Percentiles rank a stretch among this genome's conserved stretches.
Evolutionary conservation across 2,797 vertebrate species (phyloP).

Genomic region (Alectoris magna): DNA sequence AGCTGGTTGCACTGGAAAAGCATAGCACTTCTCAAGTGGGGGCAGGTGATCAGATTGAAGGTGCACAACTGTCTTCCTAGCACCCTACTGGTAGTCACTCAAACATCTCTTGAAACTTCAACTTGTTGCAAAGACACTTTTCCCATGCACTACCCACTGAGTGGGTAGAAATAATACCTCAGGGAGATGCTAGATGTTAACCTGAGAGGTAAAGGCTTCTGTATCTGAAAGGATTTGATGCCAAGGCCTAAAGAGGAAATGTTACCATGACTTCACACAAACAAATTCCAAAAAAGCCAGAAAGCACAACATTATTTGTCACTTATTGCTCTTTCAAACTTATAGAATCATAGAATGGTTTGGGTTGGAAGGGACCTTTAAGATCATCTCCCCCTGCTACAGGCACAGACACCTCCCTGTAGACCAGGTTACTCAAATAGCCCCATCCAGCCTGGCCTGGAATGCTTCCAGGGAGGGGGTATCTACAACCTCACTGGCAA

Average conservation of each 20-base stretch:
- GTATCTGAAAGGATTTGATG: not conserved
- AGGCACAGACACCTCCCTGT: too few species aligned
- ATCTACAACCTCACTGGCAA: too few species aligned
- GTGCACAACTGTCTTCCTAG: not conserved
- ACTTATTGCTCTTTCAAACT: too few species aligned
- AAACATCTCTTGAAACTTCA: not conserved
- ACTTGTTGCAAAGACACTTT: not conserved
- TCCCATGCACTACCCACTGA: fast-evolving
- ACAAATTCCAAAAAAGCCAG: too few species aligned
- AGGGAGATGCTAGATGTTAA: too few species aligned
- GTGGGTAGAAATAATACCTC: not conserved
- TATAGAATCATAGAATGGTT: too few species aligned
- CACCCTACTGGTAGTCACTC: not conserved
- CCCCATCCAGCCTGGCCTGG: too few species aligned
- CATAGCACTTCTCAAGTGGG: not conserved
- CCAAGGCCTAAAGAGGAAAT: not conserved
- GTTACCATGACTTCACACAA: not conserved
- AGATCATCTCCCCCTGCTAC: too few species aligned
- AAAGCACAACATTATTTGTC: too few species aligned
- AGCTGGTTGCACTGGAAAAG: not conserved
- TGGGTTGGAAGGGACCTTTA: too few species aligned
- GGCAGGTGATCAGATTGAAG: not conserved
- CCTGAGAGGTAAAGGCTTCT: not conserved
- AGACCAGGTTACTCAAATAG: too few species aligned
- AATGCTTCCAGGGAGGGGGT: too few species aligned